Evolutionary conservation across 2,888 invertebrate species (phyloP), one percentile per base, ranked within the genome.

Genomic region (Brenthis hecate): DNA sequence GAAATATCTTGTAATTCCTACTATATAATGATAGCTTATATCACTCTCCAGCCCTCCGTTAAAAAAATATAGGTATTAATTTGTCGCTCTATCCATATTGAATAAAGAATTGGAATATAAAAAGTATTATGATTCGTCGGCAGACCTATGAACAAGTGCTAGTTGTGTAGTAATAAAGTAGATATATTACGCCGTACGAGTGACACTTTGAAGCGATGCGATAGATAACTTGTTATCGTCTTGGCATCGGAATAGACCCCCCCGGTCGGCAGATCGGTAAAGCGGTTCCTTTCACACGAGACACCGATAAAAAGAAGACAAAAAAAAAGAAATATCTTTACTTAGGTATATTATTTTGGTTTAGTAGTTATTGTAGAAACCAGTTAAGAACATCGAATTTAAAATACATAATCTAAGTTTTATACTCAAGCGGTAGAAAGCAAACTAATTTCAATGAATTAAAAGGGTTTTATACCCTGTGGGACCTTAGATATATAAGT

Each of bases 151-250:
- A 28, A 48, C 60, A 48, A 60, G 50, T 6, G 57, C 32, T 62
- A 19, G 51, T 43, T 53, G 3, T 13, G 14, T 54, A 54, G 62
- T 62, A 62, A 62, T 62, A 62, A 62, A 62, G 51, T 62, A 62
- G 53, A 54, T 54, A 62, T 36, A 54, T 62, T 62, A 62, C 62
- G 51, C 62, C 16, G 19, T 32, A 43, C 53, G 54, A 19, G 19
- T 54, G 62, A 62, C 62, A 62, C 62, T 62, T 19, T 16, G 62
- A 43, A 19, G 53, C 32, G 51, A 36, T 54, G 65, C 47, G 32
- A 66, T 58, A 66, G 62, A 69, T 69, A 66, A 66, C 47, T 62
- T 62, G 62, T 63, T 69, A 69, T 69, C 69, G 66, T 54, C 32
- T 54, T 23, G 36, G 53, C 54, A 63, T 69, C 69, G 66, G 69